Base-by-base conservation (phyloP, 1,140 invertebrate species). In the Euwallacea similis region DNA sequence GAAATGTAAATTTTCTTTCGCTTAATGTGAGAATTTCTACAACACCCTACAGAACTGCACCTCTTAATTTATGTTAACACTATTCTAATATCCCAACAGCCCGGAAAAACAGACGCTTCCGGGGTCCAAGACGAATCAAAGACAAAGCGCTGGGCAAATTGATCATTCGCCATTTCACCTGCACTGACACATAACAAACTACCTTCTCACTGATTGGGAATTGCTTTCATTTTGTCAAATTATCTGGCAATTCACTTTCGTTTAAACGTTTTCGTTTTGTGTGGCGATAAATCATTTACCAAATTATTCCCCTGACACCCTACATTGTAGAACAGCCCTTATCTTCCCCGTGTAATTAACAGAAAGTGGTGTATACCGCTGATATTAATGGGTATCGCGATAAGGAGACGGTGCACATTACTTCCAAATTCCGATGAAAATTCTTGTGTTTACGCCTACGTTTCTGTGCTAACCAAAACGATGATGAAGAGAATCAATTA, bases 311-410 rank as follows among this genome's bases (percentile, higher is more conserved):
- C 42, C 42, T 58, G 55, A 41, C 42, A 46, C 58, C 13, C 11
- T 68, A 50, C 43, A 66, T 42, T 68, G 55, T 47, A 50, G 1
- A 53, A 21, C n/a, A 53, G 56, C 16, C 56, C 60, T 68, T 68
- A 68, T 60, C 66, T 60, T 60, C 15, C 41, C 21, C n/a, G 44
- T 21, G 56, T 68, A 59, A 60, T 68, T 68, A 68, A 68, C 66
- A 67, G 54, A 56, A 68, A 68, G 56, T 68, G 66, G 66, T 59
- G 13, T 50, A 44, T 42, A 43, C 43, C 66, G 43, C 15, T n/a
- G 44, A 68, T 68, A 68, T 68, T 59, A 68, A 68, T 60, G 43
- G 66, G 43, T 33, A 13, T 68, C 54, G 15, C 55, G 53, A 66
- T 58, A 43, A 13, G 11, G 13, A 7, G 7, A 42, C 44, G 66